Evolutionary conservation across 2,113 vertebrate genomes (phyloP).

Genomic region (Trinectes maculatus): DNA sequence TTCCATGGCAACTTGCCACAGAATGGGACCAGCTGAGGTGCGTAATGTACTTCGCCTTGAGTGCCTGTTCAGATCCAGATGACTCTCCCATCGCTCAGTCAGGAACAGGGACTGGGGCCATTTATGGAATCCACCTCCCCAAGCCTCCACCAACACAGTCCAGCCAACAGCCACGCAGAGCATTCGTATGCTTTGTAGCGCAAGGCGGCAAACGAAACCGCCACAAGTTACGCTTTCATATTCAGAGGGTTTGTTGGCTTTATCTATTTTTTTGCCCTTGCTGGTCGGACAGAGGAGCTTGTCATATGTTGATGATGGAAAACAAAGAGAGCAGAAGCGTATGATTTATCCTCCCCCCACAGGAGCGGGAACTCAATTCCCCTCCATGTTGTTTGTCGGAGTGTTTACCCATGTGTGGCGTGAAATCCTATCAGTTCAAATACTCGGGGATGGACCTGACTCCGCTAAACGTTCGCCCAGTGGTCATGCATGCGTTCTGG

Average conservation of each 20-base stretch:
- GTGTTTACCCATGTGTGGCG: slow-evolving; percentile 64
- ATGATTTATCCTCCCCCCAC: slow-evolving; percentile 34
- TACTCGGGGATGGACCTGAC: slow-evolving; percentile 28
- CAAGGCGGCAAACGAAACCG: background rate
- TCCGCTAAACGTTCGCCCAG: slow-evolving; percentile 28
- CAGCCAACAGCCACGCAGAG: slow-evolving; percentile 33
- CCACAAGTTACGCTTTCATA: slow-evolving; percentile 6
- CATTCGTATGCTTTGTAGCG: slow-evolving; percentile 2
- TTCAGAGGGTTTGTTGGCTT: slow-evolving; percentile 13
- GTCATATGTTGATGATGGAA: slow-evolving; percentile 23
- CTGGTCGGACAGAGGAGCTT: slow-evolving; percentile 7
- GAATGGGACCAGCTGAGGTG: slow-evolving; percentile 59
- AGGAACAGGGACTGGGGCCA: slow-evolving; percentile 20
- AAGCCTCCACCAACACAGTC: slow-evolving; percentile 31
- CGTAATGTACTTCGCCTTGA: slow-evolving; percentile 66
- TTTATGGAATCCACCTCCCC: slow-evolving; percentile 60
- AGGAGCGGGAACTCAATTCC: slow-evolving; percentile 41
- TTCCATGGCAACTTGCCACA: slow-evolving; percentile 75
- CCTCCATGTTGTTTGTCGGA: slow-evolving; percentile 53
- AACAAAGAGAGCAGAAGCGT: slow-evolving; percentile 21
- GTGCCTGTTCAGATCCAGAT: slow-evolving; percentile 60
- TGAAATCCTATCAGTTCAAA: slow-evolving; percentile 63
- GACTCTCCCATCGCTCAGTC: slow-evolving; percentile 48
- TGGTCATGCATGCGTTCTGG: slow-evolving; percentile 39
- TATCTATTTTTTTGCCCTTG: background rate